Conservation (phyloP, 2,113 vertebrate genomes). For the Crotophaga sulcirostris region DNA sequence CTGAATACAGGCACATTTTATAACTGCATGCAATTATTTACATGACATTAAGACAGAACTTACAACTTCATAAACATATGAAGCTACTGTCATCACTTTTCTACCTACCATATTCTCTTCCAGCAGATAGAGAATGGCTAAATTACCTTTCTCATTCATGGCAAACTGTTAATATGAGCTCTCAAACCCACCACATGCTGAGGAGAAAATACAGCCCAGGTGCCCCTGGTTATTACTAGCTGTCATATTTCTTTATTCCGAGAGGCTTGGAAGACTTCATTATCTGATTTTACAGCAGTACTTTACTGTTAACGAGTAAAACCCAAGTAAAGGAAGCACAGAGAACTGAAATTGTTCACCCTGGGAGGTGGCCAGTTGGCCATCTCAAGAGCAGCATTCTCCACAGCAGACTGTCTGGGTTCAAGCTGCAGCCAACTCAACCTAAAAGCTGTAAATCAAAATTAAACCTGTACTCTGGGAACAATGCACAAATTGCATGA, state of each 20-base stretch:
- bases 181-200: constrained; percentile 26
- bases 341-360: not conserved
- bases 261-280: constrained; percentile 18
- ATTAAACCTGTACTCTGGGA: not conserved
- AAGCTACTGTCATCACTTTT: not conserved
- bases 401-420: not conserved
- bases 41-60: not conserved
- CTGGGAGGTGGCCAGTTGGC: not conserved
- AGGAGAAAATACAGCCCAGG: constrained; percentile 47
- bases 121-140: not conserved
- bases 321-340: not conserved
- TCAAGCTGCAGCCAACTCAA: not conserved
- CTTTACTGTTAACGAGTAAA: not conserved
- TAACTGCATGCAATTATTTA: not conserved
- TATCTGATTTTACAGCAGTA: constrained; percentile 28
- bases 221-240: constrained; percentile 24
- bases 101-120: not conserved
- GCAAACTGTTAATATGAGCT: not conserved
- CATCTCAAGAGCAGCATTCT: not conserved
- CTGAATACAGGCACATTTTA: not conserved
- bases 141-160: not conserved
- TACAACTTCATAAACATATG: constrained; percentile 6
- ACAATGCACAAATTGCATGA: not conserved
- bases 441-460: not conserved
- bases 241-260: constrained; percentile 27